These are phyloP conservation scores for Clangula hyemalis DNA, from an alignment of 2,797 vertebrate species.

Conservation along the genomic window DNA sequence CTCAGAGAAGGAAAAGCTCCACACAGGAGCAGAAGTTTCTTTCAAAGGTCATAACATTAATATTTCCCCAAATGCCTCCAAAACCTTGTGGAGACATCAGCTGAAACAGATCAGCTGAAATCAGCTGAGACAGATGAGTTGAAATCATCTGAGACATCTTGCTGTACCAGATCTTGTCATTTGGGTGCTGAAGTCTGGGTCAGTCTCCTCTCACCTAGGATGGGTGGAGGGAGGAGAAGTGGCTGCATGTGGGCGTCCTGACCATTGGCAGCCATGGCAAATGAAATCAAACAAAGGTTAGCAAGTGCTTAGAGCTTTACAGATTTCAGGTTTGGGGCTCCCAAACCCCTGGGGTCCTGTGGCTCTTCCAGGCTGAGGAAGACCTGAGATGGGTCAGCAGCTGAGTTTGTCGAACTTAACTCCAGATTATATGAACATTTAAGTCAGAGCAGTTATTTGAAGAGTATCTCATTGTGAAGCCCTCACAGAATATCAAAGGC, in stretches of 20 bases:
- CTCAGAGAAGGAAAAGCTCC: neutral
- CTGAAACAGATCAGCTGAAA: neutral
- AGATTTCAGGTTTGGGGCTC: neutral
- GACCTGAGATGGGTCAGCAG: neutral
- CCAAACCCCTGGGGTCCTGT: neutral
- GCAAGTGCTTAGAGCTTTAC: neutral
- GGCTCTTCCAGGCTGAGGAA: neutral
- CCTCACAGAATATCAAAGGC: constrained; percentile 43
- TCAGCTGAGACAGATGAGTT: no score
- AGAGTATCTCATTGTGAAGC: constrained; percentile 3
- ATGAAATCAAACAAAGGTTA: neutral
- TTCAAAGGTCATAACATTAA: neutral
- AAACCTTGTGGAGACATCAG: neutral
- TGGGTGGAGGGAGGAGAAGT: neutral
- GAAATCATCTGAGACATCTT: neutral
- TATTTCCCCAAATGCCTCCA: neutral
- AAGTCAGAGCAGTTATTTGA: constrained; percentile 9
- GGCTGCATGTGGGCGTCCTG: neutral
- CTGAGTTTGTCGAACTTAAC: neutral
- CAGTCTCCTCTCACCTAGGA: neutral
- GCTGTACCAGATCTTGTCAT: neutral
- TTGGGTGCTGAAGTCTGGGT: neutral
- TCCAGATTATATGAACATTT: neutral
- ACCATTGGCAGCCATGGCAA: rapidly evolving
- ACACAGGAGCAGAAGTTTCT: neutral